Evolutionary conservation across 2,113 vertebrate species (phyloP).

Genomic region (Sakesphorus luctuosus): DNA sequence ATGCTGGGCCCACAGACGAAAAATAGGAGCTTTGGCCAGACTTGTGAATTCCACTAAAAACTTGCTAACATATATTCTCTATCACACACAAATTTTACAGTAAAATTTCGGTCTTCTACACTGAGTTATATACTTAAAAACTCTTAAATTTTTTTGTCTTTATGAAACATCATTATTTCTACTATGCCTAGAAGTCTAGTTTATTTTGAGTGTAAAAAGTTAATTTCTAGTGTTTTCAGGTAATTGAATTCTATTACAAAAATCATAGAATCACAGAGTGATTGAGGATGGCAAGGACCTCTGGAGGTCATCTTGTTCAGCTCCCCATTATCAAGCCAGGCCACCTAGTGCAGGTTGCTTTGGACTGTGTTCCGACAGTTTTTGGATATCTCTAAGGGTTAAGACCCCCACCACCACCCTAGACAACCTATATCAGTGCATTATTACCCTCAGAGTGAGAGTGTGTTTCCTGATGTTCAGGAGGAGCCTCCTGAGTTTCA

Average conservation of each 20-base stretch:
- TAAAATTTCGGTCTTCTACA: neutral
- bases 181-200: neutral
- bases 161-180: neutral
- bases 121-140: neutral
- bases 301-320: neutral
- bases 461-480: neutral
- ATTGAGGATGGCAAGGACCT: neutral
- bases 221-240: neutral
- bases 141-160: neutral
- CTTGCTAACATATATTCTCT: neutral
- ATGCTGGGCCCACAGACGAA: neutral
- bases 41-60: conserved; percentile 19
- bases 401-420: neutral
- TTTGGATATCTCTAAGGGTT: neutral
- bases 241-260: neutral
- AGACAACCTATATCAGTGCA: neutral
- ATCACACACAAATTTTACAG: neutral
- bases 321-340: neutral
- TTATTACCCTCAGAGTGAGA: neutral
- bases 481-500: neutral
- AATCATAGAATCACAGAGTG: neutral
- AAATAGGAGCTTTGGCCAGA: conserved; percentile 21
- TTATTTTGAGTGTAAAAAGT: neutral
- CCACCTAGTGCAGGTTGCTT: neutral
- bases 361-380: neutral